These are phyloP conservation scores for Branchellion lobata DNA, from an alignment of 2,888 invertebrate species.

Conservation along the genomic window DNA sequence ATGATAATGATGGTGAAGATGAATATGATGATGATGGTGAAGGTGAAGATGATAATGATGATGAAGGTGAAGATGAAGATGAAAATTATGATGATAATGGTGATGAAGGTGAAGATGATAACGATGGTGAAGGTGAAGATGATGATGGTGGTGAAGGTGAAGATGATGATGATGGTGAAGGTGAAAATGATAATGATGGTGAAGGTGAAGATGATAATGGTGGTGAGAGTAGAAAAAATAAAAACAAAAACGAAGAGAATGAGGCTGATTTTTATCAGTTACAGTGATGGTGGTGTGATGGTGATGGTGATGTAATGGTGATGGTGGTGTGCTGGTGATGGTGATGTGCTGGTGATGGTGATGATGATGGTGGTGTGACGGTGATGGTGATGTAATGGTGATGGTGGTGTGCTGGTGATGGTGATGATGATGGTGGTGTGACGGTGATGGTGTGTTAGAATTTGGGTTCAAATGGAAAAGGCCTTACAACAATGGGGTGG, in stretches of 20 bases:
- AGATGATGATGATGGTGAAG: slow-evolving; percentile 7
- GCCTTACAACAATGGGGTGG: too few species aligned
- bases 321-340: background rate
- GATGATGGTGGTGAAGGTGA: slow-evolving; percentile 15
- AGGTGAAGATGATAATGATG: slow-evolving; percentile 11
- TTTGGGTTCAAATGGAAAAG: too few species aligned
- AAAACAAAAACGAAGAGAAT: too few species aligned
- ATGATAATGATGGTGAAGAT: background rate
- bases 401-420: too few species aligned
- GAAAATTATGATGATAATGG: too few species aligned
- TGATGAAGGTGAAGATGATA: background rate
- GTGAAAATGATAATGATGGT: slow-evolving; percentile 1
- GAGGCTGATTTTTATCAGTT: background rate
- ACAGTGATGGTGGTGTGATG: slow-evolving; percentile 9
- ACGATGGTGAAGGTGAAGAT: background rate
- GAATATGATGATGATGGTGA: background rate
- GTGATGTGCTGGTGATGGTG: background rate
- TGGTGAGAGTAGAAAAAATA: background rate
- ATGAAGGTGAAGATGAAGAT: too few species aligned
- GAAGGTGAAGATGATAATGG: slow-evolving; percentile 49
- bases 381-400: too few species aligned
- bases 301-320: slow-evolving; percentile 1
- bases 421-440: too few species aligned
- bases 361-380: background rate
- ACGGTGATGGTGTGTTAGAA: too few species aligned